Conservation (phyloP, 2,113 vertebrate genomes). For the Acinonyx jubatus region DNA sequence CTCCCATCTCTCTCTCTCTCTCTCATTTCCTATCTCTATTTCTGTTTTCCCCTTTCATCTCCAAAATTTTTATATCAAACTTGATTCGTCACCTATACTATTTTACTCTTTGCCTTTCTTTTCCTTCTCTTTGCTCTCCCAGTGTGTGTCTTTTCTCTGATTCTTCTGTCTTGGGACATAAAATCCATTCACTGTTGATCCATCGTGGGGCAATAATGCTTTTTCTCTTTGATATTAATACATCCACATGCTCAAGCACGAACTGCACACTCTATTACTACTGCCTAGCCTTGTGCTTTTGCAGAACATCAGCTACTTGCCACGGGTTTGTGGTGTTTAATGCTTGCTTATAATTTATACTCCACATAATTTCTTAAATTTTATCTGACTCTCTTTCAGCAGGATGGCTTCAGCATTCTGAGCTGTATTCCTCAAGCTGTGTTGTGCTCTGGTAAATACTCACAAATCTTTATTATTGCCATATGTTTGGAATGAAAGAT, state of each 20-base stretch:
- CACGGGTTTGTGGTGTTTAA: conserved; percentile 34
- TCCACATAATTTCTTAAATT: conserved; percentile 66
- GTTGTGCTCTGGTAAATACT: conserved; percentile 24
- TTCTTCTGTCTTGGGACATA: neutral
- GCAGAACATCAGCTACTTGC: neutral
- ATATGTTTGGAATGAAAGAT: conserved; percentile 55
- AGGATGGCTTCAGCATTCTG: conserved; percentile 52
- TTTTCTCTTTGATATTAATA: neutral
- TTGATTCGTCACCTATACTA: neutral
- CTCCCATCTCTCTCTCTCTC: neutral
- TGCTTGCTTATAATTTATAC: conserved; percentile 70
- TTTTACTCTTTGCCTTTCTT: neutral
- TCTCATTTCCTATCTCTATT: neutral
- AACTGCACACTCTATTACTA: neutral
- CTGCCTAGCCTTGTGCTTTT: neutral
- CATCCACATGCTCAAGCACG: neutral
- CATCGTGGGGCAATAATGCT: neutral
- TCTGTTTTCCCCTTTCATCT: neutral
- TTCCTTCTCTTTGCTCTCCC: neutral
- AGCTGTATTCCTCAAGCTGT: conserved; percentile 53
- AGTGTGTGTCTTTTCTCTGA: neutral
- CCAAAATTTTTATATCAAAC: neutral
- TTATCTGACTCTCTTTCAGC: conserved; percentile 55
- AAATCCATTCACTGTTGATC: neutral
- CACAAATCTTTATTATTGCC: conserved; percentile 72